Conservation (phyloP, 2,888 invertebrate species). For the Acleris emargana region DNA sequence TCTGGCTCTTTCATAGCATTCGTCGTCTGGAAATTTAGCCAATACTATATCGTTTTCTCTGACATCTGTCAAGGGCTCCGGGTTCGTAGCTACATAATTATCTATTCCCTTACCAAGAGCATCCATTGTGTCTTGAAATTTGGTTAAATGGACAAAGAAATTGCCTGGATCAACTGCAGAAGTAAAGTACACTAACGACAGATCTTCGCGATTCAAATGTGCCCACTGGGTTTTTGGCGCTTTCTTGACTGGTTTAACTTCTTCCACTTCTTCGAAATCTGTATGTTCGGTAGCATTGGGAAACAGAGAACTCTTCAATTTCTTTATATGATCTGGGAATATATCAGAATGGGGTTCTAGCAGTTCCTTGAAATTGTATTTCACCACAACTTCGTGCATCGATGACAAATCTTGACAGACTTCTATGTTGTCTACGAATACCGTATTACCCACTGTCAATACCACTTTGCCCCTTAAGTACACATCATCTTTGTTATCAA, state of each 20-base stretch:
- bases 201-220: conserved; percentile 66
- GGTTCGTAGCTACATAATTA: conserved; percentile 53
- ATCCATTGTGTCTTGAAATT: conserved; percentile 70
- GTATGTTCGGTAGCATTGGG: conserved; percentile 45
- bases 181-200: conserved; percentile 70
- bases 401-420: conserved; percentile 80
- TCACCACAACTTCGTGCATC: conserved; percentile 76
- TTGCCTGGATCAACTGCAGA: conserved; percentile 70
- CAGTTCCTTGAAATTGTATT: conserved; percentile 81
- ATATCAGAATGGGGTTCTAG: conserved; percentile 63
- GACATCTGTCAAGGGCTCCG: conserved; percentile 48
- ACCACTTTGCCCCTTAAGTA: conserved; percentile 75
- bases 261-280: conserved; percentile 42
- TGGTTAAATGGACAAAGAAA: conserved; percentile 77
- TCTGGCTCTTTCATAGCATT: conserved; percentile 71
- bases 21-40: conserved; percentile 75
- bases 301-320: conserved; percentile 55
- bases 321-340: conserved; percentile 76
- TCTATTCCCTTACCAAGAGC: conserved; percentile 69
- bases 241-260: conserved; percentile 41
- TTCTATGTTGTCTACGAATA: conserved; percentile 87
- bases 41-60: conserved; percentile 73
- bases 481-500: conserved; percentile 60
- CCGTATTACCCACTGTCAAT: conserved; percentile 83
- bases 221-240: conserved; percentile 69